Conservation (phyloP, 2,888 invertebrate genomes). For the Stictocephala bisonia region DNA sequence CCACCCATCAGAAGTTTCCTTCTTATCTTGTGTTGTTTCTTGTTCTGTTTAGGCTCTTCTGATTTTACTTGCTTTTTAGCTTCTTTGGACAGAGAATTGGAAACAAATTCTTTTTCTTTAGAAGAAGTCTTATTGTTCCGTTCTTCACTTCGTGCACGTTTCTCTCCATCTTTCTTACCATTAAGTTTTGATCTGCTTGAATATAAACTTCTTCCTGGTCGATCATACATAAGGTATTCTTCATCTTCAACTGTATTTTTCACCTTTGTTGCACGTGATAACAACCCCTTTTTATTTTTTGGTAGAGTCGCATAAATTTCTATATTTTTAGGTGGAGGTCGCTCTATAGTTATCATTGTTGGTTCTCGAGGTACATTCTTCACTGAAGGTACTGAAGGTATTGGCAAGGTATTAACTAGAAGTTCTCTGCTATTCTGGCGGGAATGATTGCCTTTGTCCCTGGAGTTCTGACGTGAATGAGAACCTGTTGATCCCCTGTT, state of each 20-base stretch:
- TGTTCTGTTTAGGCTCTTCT: constrained; percentile 76
- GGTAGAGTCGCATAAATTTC: constrained; percentile 93
- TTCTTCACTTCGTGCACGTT: constrained; percentile 86
- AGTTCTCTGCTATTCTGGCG: constrained; percentile 73
- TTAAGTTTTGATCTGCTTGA: constrained; percentile 77
- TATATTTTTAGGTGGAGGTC: constrained; percentile 71
- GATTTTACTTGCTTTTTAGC: constrained; percentile 73
- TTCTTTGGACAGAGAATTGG: constrained; percentile 65
- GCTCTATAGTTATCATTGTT: constrained; percentile 44
- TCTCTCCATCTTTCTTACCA: constrained; percentile 76
- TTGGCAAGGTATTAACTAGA: constrained; percentile 61
- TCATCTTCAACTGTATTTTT: constrained; percentile 79
- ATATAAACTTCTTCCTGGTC: constrained; percentile 69
- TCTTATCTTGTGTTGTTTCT: constrained; percentile 91
- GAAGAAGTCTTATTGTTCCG: constrained; percentile 77
- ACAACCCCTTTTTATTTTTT: constrained; percentile 77
- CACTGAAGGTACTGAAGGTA: constrained; percentile 33
- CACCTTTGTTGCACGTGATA: constrained; percentile 60
- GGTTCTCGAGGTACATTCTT: constrained; percentile 52
- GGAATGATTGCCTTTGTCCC: constrained; percentile 74
- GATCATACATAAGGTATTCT: constrained; percentile 74
- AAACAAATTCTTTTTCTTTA: constrained; percentile 65
- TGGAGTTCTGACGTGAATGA: constrained; percentile 80
- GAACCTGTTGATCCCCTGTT: constrained; percentile 64
- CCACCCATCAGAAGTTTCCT: constrained; percentile 91